Evolutionary conservation across 2,797 vertebrate species (phyloP).

Genomic region (Pteropus rufus): DNA sequence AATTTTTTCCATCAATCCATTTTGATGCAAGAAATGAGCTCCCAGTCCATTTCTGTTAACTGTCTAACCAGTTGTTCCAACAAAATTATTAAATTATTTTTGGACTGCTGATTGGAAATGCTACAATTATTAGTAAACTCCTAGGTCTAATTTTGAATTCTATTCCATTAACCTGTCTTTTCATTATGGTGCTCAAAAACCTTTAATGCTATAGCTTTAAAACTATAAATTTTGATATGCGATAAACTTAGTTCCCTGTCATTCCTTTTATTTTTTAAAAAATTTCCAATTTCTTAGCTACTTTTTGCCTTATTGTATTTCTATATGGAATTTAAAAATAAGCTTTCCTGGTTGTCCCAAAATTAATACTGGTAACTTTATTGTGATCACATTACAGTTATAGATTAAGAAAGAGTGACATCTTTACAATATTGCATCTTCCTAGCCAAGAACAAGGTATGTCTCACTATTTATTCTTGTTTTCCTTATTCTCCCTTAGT

Average conservation of each 20-base stretch:
- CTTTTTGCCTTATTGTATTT: background rate
- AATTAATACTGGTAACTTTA: background rate
- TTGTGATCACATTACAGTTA: background rate
- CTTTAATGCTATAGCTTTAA: background rate
- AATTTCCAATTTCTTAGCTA: background rate
- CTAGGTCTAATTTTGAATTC: background rate
- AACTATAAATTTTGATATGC: background rate
- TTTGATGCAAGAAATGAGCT: background rate
- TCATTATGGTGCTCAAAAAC: background rate
- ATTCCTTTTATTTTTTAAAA: background rate
- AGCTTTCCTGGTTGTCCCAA: background rate
- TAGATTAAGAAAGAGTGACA: background rate
- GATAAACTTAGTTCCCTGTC: background rate
- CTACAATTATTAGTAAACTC: background rate
- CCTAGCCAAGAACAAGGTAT: background rate
- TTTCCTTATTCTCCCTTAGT: background rate
- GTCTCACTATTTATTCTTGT: background rate
- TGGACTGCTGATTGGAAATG: background rate
- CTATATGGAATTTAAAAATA: background rate
- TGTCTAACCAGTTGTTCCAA: background rate
- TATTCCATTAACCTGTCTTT: background rate
- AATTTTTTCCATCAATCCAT: background rate
- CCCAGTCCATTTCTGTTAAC: background rate
- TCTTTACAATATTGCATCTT: background rate
- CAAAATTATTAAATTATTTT: background rate